Base-by-base conservation (phyloP, 2,797 vertebrate genomes). In the Adelosebastes latens region DNA sequence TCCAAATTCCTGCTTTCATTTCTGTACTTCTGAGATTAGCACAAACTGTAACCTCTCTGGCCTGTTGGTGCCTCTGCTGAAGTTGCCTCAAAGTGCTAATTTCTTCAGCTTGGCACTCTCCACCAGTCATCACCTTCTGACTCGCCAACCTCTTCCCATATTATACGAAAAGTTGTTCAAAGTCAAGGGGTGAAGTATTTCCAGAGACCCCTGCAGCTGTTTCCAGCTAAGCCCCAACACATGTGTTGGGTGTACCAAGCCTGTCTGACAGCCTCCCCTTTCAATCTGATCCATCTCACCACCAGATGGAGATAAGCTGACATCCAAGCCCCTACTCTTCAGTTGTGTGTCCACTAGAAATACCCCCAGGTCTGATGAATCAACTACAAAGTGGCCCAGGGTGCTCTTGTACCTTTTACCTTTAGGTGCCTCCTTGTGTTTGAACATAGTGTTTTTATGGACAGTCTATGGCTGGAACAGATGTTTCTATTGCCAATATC, bases 281-380 rank as follows among this genome's bases (percentile, higher is more conserved):
- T 82, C n/a, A 72, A 18, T 59, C 31, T 32, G 34, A 70, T 49
- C 27, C 36, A 59, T 63, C 69, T 66, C 65, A 61, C 72, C 80
- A 81, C 75, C 73, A 83, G 77, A 84, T 79, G 77, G 55, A 77
- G 70, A 67, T 84, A 71, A 66, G 13, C 10, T 64, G 71, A 70
- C 66, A 80, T 42, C 42, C 42, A 61, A 72, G 31, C 7, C 29
- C 64, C 5, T 12, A 6, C 20, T 39, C 62, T 60, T 72, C 9
- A 52, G 18, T 29, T 42, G 14, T 61, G 6, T 34, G 29, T 60
- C 64, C 24, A 64, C 18, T 3, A 49, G 16, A 75, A 75, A 75
- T 46, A 2, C 20, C 49, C n/a, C 20, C n/a, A 22, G 49, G 34
- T 72, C 42, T 55, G 18, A 64, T 14, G 2, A 69, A 63, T 52